Conservation (phyloP, 2,797 vertebrate genomes). For the Halcyon badia region DNA sequence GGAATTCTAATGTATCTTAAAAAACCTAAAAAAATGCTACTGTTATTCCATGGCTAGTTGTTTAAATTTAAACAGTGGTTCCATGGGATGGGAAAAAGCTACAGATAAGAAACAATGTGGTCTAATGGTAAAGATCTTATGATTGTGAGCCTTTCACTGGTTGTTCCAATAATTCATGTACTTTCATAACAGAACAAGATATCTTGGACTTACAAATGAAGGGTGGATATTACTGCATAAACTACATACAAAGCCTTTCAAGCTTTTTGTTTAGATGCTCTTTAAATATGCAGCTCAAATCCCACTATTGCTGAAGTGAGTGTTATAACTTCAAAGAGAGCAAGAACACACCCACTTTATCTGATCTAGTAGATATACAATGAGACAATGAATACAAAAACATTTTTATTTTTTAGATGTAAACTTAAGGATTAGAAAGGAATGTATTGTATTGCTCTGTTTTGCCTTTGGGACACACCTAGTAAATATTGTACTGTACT, state of each 20-base stretch:
- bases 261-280: slow-evolving; percentile 39
- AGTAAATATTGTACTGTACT: not conserved
- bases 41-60: not conserved
- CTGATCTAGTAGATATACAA: slow-evolving; percentile 5
- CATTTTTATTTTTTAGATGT: not conserved
- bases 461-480: not conserved
- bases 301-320: not conserved
- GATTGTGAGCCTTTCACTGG: slow-evolving; percentile 53
- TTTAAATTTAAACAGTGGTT: slow-evolving; percentile 26
- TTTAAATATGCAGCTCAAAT: not conserved
- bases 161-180: slow-evolving; percentile 12
- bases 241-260: slow-evolving; percentile 5
- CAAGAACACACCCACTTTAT: not conserved
- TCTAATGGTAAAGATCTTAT: slow-evolving; percentile 18
- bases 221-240: slow-evolving; percentile 37
- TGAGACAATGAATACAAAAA: not conserved
- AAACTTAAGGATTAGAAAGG: not conserved
- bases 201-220: slow-evolving; percentile 36
- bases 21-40: not conserved
- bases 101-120: slow-evolving; percentile 59
- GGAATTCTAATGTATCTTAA: not conserved
- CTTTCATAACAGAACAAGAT: slow-evolving; percentile 54
- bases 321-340: not conserved
- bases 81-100: slow-evolving; percentile 60
- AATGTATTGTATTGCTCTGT: not conserved